Evolutionary conservation across 2,888 invertebrate genomes (phyloP).

Genomic region (Watsonalla binaria): DNA sequence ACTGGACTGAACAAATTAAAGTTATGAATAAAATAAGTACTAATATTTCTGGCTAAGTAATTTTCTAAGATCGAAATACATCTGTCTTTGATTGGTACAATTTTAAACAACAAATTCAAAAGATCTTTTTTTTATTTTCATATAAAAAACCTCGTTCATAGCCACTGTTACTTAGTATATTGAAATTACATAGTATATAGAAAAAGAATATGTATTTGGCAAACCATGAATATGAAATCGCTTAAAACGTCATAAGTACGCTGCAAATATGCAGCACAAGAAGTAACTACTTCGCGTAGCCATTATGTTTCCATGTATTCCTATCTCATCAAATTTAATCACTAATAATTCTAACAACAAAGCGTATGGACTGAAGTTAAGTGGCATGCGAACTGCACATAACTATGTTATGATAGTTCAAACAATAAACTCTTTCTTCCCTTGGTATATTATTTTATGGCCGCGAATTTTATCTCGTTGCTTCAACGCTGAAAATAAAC

Average conservation of each 20-base stretch:
- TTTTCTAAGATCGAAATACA: no score
- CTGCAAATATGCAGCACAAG: not conserved
- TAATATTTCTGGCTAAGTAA: no score
- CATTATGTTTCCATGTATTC: conserved; percentile 11
- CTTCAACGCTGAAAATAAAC: conserved; percentile 55
- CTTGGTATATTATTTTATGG: conserved; percentile 53
- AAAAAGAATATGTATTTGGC: no score
- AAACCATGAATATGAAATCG: not conserved
- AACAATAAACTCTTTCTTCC: conserved; percentile 52
- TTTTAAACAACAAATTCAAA: no score
- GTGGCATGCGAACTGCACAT: conserved; percentile 35
- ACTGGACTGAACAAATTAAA: no score
- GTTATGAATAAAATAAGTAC: no score
- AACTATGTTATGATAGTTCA: conserved; percentile 44
- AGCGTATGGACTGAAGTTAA: conserved; percentile 35
- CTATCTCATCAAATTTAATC: conserved; percentile 39
- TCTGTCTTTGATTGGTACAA: no score
- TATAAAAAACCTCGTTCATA: no score
- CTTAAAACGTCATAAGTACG: not conserved
- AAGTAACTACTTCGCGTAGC: not conserved
- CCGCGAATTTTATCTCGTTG: conserved; percentile 60
- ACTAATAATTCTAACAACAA: conserved; percentile 36
- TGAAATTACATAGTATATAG: no score
- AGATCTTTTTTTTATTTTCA: no score
- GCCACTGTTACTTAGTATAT: no score